These are phyloP conservation scores for Burhinus bistriatus DNA, from an alignment of 2,113 vertebrate species.

Conservation along the genomic window DNA sequence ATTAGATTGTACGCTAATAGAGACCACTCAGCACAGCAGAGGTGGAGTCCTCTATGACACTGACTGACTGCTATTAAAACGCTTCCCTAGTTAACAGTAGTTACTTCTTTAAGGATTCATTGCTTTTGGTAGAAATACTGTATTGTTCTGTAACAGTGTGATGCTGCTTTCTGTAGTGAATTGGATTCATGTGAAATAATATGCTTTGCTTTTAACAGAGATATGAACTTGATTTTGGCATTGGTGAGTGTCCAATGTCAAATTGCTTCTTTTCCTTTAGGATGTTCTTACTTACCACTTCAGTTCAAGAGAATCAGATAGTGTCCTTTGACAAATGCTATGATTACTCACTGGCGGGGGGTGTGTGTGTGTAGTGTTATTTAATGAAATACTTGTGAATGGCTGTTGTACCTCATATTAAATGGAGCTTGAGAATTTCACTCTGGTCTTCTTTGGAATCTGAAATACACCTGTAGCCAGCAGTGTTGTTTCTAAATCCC, in stretches of 20 bases:
- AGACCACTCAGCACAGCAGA: neutral
- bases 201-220: neutral
- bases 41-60: neutral
- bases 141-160: neutral
- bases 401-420: neutral
- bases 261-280: neutral
- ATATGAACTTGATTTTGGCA: neutral
- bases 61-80: neutral
- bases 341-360: neutral
- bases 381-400: neutral
- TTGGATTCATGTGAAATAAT: neutral
- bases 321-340: neutral
- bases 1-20: neutral
- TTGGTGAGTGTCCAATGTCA: neutral
- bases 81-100: neutral
- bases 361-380: accelerated
- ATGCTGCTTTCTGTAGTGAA: neutral
- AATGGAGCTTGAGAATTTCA: neutral
- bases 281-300: neutral
- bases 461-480: neutral
- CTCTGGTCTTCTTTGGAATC: neutral
- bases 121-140: neutral
- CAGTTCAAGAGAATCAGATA: neutral
- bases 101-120: neutral
- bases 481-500: neutral